phyloP scores from a whole-genome alignment of 2,113 vertebrate genomes.

The Terrapene triunguis region DNA sequence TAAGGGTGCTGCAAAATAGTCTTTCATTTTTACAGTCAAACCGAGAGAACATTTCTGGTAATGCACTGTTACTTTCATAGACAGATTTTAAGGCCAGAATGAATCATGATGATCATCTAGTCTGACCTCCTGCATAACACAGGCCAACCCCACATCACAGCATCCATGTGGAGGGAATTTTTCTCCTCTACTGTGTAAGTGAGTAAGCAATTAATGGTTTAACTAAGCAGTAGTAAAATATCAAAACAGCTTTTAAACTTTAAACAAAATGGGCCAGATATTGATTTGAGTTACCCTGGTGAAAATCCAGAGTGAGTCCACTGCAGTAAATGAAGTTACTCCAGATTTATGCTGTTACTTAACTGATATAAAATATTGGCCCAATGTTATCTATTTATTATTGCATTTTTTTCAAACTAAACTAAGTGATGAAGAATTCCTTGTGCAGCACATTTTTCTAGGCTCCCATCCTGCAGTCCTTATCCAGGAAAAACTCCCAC shows the following conservation, averaged over 20 bases:
- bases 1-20: background rate
- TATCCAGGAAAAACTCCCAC: background rate
- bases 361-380: background rate
- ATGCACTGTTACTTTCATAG: background rate
- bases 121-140: background rate
- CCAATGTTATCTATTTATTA: background rate
- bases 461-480: background rate
- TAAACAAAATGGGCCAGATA: background rate
- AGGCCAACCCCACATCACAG: background rate
- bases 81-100: background rate
- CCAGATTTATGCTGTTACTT: background rate
- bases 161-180: background rate
- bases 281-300: background rate
- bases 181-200: background rate
- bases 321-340: background rate
- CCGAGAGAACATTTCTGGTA: background rate
- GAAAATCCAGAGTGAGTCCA: constrained; percentile 4
- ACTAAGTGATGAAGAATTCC: background rate
- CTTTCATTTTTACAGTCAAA: background rate
- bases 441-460: background rate
- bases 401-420: background rate
- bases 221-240: background rate
- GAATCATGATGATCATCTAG: background rate
- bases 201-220: background rate
- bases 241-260: background rate